phyloP scores from a whole-genome alignment of 2,888 invertebrate genomes.

The Andrena praecox region DNA sequence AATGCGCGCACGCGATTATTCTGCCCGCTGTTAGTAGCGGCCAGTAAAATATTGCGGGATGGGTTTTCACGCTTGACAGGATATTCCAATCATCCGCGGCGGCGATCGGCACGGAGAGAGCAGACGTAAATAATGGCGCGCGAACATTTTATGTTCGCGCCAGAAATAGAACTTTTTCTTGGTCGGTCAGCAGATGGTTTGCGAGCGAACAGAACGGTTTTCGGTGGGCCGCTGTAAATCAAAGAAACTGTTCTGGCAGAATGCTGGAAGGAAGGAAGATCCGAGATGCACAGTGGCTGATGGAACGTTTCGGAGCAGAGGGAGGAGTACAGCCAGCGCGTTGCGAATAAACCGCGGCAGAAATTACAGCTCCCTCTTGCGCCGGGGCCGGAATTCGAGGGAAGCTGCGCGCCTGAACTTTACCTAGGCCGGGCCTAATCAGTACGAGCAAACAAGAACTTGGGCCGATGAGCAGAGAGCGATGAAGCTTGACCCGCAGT shows the following conservation, averaged over 20 bases:
- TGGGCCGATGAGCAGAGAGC: constrained; percentile 22
- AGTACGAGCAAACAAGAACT: constrained; percentile 53
- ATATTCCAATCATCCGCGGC: constrained; percentile 51
- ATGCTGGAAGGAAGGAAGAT: not conserved
- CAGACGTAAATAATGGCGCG: constrained; percentile 58
- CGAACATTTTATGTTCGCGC: constrained; percentile 57
- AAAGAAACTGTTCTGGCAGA: not conserved
- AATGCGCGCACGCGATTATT: constrained; percentile 32
- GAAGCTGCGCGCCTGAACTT: constrained; percentile 42
- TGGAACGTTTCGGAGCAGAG: too few relatives aligned
- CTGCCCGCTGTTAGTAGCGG: constrained; percentile 16
- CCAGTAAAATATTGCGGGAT: constrained; percentile 50
- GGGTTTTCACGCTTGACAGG: constrained; percentile 58
- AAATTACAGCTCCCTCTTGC: constrained; percentile 21
- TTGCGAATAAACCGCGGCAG: not conserved
- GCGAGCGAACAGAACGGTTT: not conserved
- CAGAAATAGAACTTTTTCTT: constrained; percentile 51
- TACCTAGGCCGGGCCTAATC: constrained; percentile 33
- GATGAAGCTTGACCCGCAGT: constrained; percentile 44
- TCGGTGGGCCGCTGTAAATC: not conserved
- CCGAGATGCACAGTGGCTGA: too few relatives aligned
- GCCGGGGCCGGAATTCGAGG: constrained; percentile 15
- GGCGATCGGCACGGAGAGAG: constrained; percentile 43
- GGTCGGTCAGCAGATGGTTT: constrained; percentile 15
- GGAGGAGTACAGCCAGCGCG: not conserved